Base-by-base conservation (phyloP, 37 sponge, comb jelly and placozoan species). In the Cliona cf. orientalis region DNA sequence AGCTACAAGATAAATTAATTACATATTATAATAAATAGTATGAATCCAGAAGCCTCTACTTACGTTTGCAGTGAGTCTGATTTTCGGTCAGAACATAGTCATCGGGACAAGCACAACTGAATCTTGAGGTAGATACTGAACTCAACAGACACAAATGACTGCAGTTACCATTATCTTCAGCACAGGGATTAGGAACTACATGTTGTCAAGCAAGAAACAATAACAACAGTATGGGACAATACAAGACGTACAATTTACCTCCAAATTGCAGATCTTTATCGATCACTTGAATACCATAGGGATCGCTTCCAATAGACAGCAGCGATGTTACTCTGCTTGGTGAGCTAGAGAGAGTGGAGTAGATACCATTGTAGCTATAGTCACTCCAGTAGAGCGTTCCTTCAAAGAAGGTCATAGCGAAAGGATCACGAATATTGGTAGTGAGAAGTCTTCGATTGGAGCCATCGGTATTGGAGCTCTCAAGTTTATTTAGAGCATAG, bases 371-470 rank as follows among this genome's bases (percentile, higher is more conserved):
- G 5, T 74, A 32, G 2, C 19, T 43, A 84, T 83, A 90, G 49
- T 93, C 94, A 28, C 87, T 81, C 84, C 86, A 93, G 49, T 81
- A 93, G 40, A 91, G 64, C 0, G 31, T 35, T 37, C 83, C 74
- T 33, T 60, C 81, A 26, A 77, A 86, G 9, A 91, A 11, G 0
- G 85, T 79, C n/a, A 94, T 76, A 0, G 80, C 61, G 40, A 58
- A 91, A 22, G 95, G 91, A 56, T 74, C 61, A 42, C 42, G 41
- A 0, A 91, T 22, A 26, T 32, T 58, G 31, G 49, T 65, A 12
- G 34, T 9, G 1, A 89, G 55, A 0, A 75, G 46, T 11, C 41
- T 37, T 37, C 90, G 44, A 31, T 75, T 66, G 0, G 59, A 42
- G 0, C 83, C 83, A 42, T 82, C 74, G 7, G 66, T 73, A 25